These are phyloP conservation scores for Smittia sp. DNA, from an alignment of 2,888 invertebrate genomes.

Conservation along the genomic window DNA sequence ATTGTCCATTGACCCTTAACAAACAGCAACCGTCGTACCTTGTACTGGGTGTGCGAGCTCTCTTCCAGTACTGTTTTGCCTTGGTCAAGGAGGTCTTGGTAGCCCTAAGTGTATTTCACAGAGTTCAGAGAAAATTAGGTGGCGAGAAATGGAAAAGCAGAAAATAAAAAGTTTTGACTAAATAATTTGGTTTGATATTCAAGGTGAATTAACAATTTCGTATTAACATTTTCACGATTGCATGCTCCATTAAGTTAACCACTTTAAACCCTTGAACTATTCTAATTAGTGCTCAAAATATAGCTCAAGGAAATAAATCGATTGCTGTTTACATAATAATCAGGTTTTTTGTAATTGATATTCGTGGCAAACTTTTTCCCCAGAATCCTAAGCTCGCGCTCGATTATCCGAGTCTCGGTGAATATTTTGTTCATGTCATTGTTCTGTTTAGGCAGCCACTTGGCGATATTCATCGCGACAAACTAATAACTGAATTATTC, in stretches of 20 bases:
- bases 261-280: too few relatives aligned
- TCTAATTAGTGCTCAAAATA: too few relatives aligned
- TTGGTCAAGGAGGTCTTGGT: conserved; percentile 16
- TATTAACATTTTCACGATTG: not conserved
- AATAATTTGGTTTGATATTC: too few relatives aligned
- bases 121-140: too few relatives aligned
- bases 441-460: conserved; percentile 46
- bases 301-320: too few relatives aligned
- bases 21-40: too few relatives aligned
- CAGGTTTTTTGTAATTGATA: conserved; percentile 51
- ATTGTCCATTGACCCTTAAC: too few relatives aligned
- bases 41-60: conserved; percentile 31
- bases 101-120: conserved; percentile 16
- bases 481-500: too few relatives aligned
- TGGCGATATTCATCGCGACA: conserved; percentile 43
- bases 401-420: conserved; percentile 49
- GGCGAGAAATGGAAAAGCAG: too few relatives aligned
- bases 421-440: conserved; percentile 51
- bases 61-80: conserved; percentile 6
- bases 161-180: too few relatives aligned
- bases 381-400: conserved; percentile 49
- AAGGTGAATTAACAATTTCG: not conserved
- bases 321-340: conserved; percentile 51
- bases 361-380: conserved; percentile 51
- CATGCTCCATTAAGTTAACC: too few relatives aligned